phyloP scores from a whole-genome alignment of 64 coral and sea anemone species.

The Actinia equina region DNA sequence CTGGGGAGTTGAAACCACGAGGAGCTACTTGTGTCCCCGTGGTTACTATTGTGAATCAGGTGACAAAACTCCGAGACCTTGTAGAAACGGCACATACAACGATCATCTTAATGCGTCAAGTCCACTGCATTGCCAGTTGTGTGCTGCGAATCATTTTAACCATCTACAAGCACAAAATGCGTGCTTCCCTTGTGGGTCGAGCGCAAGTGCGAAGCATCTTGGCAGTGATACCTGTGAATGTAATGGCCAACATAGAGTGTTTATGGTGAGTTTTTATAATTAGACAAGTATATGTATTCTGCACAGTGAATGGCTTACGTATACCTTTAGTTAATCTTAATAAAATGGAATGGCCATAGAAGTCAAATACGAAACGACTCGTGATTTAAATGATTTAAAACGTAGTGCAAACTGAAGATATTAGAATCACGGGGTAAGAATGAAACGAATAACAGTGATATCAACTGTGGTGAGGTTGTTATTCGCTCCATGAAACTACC shows the following conservation, averaged over 20 bases:
- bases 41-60: slow-evolving; percentile 83
- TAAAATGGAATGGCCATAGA: too few species aligned
- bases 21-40: slow-evolving; percentile 73
- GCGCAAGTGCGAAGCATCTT: slow-evolving; percentile 37
- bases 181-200: slow-evolving; percentile 74
- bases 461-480: too few species aligned
- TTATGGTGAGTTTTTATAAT: slow-evolving; percentile 59
- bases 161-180: slow-evolving; percentile 62
- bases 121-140: slow-evolving; percentile 60
- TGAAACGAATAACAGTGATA: too few species aligned
- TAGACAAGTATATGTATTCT: too few species aligned
- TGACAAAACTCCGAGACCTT: slow-evolving; percentile 41
- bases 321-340: too few species aligned
- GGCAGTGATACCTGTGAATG: slow-evolving; percentile 80
- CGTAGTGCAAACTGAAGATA: too few species aligned
- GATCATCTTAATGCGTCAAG: slow-evolving; percentile 42
- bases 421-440: too few species aligned
- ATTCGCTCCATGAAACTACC: too few species aligned
- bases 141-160: slow-evolving; percentile 69
- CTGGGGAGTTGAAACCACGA: slow-evolving; percentile 70
- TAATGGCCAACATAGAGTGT: slow-evolving; percentile 76
- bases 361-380: too few species aligned
- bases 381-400: too few species aligned
- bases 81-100: slow-evolving; percentile 84
- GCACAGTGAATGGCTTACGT: too few species aligned